Conservation (phyloP, 2,888 invertebrate genomes). For the Harmothoe impar region DNA sequence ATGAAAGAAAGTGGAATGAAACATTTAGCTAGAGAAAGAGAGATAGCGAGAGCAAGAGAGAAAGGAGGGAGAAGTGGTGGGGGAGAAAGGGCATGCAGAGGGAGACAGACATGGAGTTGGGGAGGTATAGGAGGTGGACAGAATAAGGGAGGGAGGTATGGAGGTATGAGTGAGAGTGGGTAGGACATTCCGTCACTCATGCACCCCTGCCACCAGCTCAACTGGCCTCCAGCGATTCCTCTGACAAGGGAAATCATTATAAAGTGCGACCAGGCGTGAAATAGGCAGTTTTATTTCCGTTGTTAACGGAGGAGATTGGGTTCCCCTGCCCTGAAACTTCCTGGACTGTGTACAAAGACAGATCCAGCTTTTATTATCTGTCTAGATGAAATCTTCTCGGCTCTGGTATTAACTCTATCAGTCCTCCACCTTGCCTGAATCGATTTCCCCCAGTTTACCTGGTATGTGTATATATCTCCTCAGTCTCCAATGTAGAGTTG, state of each 20-base stretch:
- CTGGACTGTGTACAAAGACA: not conserved
- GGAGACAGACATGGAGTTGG: not conserved
- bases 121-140: not conserved
- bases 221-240: not conserved
- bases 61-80: not conserved
- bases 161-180: conserved; percentile 2
- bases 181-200: not conserved
- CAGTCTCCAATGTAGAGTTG: too few species aligned
- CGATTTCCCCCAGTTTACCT: too few species aligned
- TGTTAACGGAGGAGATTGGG: not conserved
- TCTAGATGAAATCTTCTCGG: not conserved
- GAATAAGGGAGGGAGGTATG: not conserved
- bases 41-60: not conserved
- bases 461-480: too few species aligned
- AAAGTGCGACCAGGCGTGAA: conserved; percentile 17
- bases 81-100: not conserved
- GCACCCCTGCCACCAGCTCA: not conserved
- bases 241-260: conserved; percentile 34
- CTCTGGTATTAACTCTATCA: not conserved
- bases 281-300: conserved; percentile 34
- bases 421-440: not conserved
- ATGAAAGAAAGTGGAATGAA: not conserved
- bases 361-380: not conserved
- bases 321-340: not conserved
- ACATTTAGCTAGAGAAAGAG: not conserved